These are phyloP conservation scores for Anolis apletophallus DNA, from an alignment of 2,797 vertebrate species.

Conservation along the genomic window DNA sequence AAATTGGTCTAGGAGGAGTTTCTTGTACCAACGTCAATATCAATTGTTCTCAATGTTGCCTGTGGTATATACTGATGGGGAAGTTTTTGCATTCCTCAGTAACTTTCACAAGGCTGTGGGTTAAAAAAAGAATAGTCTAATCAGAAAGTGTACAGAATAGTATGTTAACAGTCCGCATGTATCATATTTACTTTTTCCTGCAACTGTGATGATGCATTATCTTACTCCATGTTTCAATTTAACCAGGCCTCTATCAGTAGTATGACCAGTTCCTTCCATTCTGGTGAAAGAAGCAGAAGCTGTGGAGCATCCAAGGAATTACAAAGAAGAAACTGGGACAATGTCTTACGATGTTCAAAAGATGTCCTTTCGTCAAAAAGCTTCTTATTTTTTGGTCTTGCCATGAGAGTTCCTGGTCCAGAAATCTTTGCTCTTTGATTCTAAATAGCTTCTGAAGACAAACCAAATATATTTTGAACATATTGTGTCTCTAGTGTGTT, in stretches of 20 bases:
- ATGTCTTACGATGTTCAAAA: too few relatives aligned
- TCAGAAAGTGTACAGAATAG: not conserved
- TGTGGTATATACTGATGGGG: not conserved
- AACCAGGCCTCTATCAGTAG: not conserved
- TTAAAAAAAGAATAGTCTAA: not conserved
- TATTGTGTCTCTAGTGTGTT: not conserved
- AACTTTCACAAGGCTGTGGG: not conserved
- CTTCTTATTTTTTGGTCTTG: too few relatives aligned
- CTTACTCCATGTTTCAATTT: not conserved
- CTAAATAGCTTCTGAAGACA: too few relatives aligned
- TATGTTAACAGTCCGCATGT: not conserved
- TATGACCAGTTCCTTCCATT: too few relatives aligned
- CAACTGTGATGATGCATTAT: not conserved
- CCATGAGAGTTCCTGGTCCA: too few relatives aligned
- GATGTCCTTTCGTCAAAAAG: too few relatives aligned
- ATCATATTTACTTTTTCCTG: not conserved
- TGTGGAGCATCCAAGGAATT: too few relatives aligned
- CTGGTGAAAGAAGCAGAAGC: too few relatives aligned
- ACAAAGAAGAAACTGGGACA: too few relatives aligned
- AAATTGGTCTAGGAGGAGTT: slow-evolving; percentile 20
- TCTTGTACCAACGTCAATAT: slow-evolving; percentile 24
- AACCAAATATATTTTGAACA: too few relatives aligned
- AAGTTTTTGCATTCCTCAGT: not conserved
- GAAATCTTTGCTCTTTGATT: too few relatives aligned
- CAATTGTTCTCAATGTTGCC: not conserved